Conservation (phyloP, 2,888 invertebrate genomes). For the Nomada lathburiana region DNA sequence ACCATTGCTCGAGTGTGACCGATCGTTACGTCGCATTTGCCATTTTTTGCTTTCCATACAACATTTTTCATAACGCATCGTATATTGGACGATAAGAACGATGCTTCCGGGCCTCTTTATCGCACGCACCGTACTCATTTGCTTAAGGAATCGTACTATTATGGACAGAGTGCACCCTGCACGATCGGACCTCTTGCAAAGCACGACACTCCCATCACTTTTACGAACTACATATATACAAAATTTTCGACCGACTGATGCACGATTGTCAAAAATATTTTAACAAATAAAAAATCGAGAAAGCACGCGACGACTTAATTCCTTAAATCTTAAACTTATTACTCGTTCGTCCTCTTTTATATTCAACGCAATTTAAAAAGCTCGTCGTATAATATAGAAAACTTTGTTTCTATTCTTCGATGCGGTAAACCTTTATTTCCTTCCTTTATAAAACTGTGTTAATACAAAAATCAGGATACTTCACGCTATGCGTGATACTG, state of each 20-base stretch:
- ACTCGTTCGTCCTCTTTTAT: not conserved
- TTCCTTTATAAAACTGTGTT: slow-evolving; percentile 34
- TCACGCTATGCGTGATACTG: slow-evolving; percentile 49
- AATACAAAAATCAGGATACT: slow-evolving; percentile 45
- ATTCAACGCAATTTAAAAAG: not conserved
- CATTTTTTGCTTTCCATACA: too few relatives aligned
- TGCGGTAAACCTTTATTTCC: slow-evolving; percentile 47
- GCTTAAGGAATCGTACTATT: slow-evolving; percentile 26
- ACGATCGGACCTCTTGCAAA: slow-evolving; percentile 45
- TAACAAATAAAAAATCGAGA: slow-evolving; percentile 45
- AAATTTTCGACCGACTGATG: slow-evolving; percentile 53
- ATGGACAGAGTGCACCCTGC: slow-evolving; percentile 38
- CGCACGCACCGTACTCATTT: slow-evolving; percentile 34
- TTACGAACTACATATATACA: slow-evolving; percentile 43
- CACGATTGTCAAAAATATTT: slow-evolving; percentile 52
- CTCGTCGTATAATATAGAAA: too few relatives aligned
- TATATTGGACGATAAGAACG: not conserved
- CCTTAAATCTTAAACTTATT: not conserved
- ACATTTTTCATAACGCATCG: too few relatives aligned
- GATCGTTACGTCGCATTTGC: not conserved
- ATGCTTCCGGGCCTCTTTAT: slow-evolving; percentile 30
- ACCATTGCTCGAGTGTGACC: not conserved
- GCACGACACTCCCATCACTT: slow-evolving; percentile 45
- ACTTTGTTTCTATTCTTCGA: not conserved
- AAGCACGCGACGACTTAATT: not conserved